Evolutionary conservation across 2,888 invertebrate species (phyloP).

Genomic region (Hirtodrosophila histrioides): DNA sequence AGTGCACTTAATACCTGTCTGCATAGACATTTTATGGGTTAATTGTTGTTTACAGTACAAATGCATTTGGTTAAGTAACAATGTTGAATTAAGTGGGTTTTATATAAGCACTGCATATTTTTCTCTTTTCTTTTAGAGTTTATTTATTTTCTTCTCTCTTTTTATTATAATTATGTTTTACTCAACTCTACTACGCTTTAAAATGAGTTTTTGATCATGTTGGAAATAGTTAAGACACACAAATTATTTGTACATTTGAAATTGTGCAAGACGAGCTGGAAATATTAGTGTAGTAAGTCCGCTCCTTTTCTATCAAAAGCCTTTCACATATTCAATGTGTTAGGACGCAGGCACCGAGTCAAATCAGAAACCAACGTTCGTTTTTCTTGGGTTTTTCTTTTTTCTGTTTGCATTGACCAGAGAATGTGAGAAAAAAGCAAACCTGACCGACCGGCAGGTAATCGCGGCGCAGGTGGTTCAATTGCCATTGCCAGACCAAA

Average conservation of each 20-base stretch:
- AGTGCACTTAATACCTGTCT: conserved; percentile 9
- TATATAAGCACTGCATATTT: not conserved
- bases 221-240: conserved; percentile 6
- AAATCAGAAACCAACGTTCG: conserved; percentile 39
- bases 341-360: conserved; percentile 31
- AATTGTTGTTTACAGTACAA: conserved; percentile 3
- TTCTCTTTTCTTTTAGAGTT: too few relatives aligned
- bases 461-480: conserved; percentile 48
- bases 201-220: conserved; percentile 7
- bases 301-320: conserved; percentile 39
- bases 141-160: too few relatives aligned
- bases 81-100: conserved; percentile 11
- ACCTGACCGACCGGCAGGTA: conserved; percentile 55
- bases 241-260: not conserved
- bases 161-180: too few relatives aligned
- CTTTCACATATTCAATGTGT: conserved; percentile 46
- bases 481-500: conserved; percentile 34
- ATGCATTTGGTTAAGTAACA: conserved; percentile 14
- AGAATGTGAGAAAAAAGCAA: conserved; percentile 42
- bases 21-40: conserved; percentile 12
- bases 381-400: conserved; percentile 14
- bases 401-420: conserved; percentile 29
- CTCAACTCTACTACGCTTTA: not conserved
- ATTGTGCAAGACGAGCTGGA: conserved; percentile 15
- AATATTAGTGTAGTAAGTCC: conserved; percentile 20